Evolutionary conservation across 1,140 invertebrate genomes (phyloP).

Genomic region (honey bee (Apis mellifera)): DNA sequence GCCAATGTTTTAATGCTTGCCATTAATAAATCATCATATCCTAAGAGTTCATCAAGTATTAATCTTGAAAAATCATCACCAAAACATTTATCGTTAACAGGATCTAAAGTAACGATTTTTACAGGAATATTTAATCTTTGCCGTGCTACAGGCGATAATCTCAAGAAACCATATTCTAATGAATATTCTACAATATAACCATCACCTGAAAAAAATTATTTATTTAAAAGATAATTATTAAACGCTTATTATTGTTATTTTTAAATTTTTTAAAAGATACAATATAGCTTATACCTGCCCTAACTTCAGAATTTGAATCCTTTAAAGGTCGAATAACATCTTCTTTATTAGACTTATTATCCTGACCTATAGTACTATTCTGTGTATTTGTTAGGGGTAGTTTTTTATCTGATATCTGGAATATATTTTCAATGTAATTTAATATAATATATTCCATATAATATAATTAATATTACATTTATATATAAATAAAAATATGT

Average conservation of each 20-base stretch:
- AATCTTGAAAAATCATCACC: constrained; percentile 95
- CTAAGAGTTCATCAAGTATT: constrained; percentile 95
- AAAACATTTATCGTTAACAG: constrained; percentile 94
- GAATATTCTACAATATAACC: constrained; percentile 99
- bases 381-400: constrained; percentile 42
- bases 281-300: constrained; percentile 72
- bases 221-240: constrained; percentile 21
- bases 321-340: constrained; percentile 75
- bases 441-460: background rate
- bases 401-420: constrained; percentile 48
- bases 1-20: constrained; percentile 96
- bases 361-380: constrained; percentile 63
- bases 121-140: constrained; percentile 95
- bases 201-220: constrained; percentile 88
- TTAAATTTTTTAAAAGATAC: background rate
- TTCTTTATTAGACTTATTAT: constrained; percentile 63
- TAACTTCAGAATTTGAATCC: constrained; percentile 77
- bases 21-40: constrained; percentile 98
- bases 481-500: background rate
- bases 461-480: background rate
- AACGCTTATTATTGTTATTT: constrained; percentile 3
- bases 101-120: constrained; percentile 95
- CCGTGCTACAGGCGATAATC: constrained; percentile 92
- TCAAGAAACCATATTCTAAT: constrained; percentile 97
- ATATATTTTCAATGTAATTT: constrained; percentile 25